Conservation (phyloP, 2,888 invertebrate genomes). For the Drosophila longiperda region DNA sequence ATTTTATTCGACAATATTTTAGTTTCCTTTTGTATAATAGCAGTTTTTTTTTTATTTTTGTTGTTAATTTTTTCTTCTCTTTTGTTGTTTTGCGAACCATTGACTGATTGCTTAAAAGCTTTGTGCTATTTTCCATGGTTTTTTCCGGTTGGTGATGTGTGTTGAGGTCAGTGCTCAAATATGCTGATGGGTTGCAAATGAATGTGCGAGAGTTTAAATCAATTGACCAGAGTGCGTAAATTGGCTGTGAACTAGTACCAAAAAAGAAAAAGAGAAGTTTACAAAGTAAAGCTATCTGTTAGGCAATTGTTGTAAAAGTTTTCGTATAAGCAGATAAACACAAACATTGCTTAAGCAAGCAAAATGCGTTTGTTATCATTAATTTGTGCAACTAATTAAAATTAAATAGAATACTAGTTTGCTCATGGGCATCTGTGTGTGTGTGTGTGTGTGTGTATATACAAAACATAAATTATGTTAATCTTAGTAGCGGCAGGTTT, state of each 20-base stretch:
- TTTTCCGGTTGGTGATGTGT: constrained; percentile 9
- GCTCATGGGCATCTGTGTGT: background rate
- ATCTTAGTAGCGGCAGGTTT: constrained; percentile 24
- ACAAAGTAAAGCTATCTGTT: background rate
- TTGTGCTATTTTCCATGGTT: constrained; percentile 41
- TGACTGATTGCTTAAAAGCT: constrained; percentile 58
- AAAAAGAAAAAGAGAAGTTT: background rate
- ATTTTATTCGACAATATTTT: constrained; percentile 22
- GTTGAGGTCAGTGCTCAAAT: constrained; percentile 50
- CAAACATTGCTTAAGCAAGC: background rate
- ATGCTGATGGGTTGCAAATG: constrained; percentile 30
- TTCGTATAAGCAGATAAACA: background rate
- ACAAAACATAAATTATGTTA: constrained; percentile 40
- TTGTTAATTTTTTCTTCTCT: background rate
- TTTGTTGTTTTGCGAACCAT: constrained; percentile 25
- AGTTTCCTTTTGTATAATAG: background rate
- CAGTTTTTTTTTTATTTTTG: constrained; percentile 1
- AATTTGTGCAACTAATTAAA: constrained; percentile 34
- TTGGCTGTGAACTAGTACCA: background rate
- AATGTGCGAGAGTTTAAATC: constrained; percentile 24
- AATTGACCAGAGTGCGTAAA: constrained; percentile 3
- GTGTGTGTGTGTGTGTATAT: background rate
- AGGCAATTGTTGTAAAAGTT: background rate
- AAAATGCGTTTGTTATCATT: constrained; percentile 16
- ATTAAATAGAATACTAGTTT: constrained; percentile 17